Conservation (phyloP, 2,888 invertebrate species). For the Ferrisia virgata region DNA sequence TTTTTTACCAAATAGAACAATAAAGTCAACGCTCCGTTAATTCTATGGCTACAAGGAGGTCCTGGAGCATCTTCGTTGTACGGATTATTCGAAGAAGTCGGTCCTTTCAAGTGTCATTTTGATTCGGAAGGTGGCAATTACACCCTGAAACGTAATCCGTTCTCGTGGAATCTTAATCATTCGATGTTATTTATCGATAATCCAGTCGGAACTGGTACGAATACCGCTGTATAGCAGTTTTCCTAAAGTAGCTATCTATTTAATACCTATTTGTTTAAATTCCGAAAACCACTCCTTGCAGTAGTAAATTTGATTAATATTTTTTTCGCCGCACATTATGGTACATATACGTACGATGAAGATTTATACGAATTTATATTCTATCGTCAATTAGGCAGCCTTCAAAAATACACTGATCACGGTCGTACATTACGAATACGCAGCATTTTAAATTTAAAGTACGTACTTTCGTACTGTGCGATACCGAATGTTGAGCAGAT, state of each 20-base stretch:
- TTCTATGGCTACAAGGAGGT: slow-evolving; percentile 83
- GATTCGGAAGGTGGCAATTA: slow-evolving; percentile 52
- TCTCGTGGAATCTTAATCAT: slow-evolving; percentile 75
- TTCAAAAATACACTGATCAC: not conserved
- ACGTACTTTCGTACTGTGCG: too few relatives aligned
- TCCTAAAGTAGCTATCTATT: not conserved
- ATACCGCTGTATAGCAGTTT: not conserved
- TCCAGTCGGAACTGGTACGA: slow-evolving; percentile 74
- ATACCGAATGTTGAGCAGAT: not conserved
- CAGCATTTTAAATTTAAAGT: not conserved
- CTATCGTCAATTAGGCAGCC: not conserved
- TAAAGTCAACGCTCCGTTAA: slow-evolving; percentile 57
- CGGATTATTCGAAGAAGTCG: slow-evolving; percentile 79
- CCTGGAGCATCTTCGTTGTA: slow-evolving; percentile 77
- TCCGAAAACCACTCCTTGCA: too few relatives aligned
- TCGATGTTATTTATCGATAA: slow-evolving; percentile 86
- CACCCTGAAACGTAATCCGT: slow-evolving; percentile 62
- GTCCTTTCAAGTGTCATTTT: slow-evolving; percentile 55
- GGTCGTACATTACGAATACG: too few relatives aligned
- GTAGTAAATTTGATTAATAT: not conserved
- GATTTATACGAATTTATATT: not conserved
- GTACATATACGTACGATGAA: too few relatives aligned
- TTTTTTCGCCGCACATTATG: not conserved
- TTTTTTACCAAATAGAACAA: not conserved
- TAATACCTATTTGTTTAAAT: too few relatives aligned